These are phyloP conservation scores for Camponotus vicinus DNA, from an alignment of 1,140 invertebrate species.

Conservation along the genomic window DNA sequence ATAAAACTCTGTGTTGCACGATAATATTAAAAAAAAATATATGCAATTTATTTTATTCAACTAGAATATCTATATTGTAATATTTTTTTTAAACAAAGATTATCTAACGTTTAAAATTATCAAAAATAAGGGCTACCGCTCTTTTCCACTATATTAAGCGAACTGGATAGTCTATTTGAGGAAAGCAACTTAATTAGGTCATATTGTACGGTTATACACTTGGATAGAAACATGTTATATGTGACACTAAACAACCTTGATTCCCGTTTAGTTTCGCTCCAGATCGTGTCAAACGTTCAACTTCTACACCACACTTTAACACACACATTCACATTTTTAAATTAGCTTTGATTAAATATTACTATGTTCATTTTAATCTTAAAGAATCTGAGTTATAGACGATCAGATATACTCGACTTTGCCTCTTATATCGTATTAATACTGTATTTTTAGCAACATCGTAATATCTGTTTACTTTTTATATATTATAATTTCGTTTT, in stretches of 20 bases:
- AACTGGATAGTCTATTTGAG: conserved; percentile 68
- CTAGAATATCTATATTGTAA: no score
- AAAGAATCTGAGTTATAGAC: neutral
- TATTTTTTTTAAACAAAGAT: neutral
- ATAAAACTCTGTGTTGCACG: neutral
- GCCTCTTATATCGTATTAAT: neutral
- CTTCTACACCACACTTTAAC: conserved; percentile 10
- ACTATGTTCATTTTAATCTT: neutral
- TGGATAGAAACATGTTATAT: conserved; percentile 41
- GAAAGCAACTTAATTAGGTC: conserved; percentile 68
- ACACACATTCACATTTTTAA: conserved; percentile 3
- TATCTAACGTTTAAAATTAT: neutral
- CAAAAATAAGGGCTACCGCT: neutral
- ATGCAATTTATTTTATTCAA: neutral
- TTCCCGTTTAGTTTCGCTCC: conserved; percentile 62
- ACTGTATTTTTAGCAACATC: neutral
- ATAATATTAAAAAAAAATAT: neutral
- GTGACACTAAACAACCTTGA: conserved; percentile 42
- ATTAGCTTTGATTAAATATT: conserved; percentile 5
- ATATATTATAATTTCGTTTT: neutral
- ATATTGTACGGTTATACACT: conserved; percentile 55
- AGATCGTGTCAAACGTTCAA: conserved; percentile 50
- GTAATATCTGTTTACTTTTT: no score
- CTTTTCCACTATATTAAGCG: neutral
- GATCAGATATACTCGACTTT: neutral